A percentile compares a stretch with the other conserved stretches of the same genome.
These are phyloP conservation scores for Ameiurus melas DNA, from an alignment of 2,113 vertebrate species.

Conservation along the genomic window DNA sequence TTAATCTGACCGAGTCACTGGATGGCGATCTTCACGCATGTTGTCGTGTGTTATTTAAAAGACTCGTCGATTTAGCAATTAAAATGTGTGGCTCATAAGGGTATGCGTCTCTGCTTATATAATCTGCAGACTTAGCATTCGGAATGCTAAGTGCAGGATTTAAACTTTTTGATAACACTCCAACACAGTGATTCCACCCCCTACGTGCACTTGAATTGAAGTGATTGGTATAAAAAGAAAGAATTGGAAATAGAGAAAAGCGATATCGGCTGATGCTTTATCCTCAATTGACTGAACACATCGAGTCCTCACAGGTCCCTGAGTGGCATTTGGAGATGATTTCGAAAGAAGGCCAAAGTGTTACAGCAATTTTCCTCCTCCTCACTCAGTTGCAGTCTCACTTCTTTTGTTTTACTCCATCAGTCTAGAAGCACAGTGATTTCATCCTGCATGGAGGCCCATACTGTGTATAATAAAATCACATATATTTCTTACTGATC, in stretches of 20 bases:
- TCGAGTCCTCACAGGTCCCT: neutral
- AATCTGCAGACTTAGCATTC: neutral
- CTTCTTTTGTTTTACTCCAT: neutral
- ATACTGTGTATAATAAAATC: neutral
- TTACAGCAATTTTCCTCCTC: constrained; percentile 1
- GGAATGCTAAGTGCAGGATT: constrained; percentile 7
- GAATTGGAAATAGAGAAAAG: neutral
- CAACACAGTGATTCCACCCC: neutral
- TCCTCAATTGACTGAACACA: neutral
- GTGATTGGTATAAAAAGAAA: neutral
- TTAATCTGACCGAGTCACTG: constrained; percentile 69
- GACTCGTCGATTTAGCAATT: constrained; percentile 27
- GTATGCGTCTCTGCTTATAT: neutral
- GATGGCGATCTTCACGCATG: constrained; percentile 63
- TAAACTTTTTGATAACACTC: neutral
- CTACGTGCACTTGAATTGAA: neutral
- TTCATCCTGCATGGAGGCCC: constrained; percentile 10
- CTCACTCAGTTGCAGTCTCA: neutral
- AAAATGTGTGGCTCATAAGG: neutral
- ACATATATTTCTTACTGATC: neutral
- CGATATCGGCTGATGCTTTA: neutral
- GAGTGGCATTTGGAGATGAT: neutral
- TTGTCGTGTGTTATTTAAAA: constrained; percentile 46
- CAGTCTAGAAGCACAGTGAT: constrained; percentile 16
- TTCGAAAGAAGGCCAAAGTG: neutral